These are phyloP conservation scores for Myiotriccus ornatus DNA, from an alignment of 2,797 vertebrate genomes.

Conservation along the genomic window DNA sequence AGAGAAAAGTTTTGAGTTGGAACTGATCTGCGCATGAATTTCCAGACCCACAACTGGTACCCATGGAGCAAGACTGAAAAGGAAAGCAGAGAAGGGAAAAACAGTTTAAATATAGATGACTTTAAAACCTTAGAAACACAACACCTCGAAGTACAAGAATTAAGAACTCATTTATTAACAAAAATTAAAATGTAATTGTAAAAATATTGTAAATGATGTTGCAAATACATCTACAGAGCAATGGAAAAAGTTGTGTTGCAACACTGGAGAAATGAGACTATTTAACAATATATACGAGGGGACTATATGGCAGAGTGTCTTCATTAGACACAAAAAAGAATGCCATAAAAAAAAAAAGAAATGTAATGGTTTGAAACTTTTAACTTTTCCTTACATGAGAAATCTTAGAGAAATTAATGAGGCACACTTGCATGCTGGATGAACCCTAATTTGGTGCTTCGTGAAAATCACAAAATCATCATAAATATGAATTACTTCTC, in stretches of 20 bases:
- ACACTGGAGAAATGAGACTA: not conserved
- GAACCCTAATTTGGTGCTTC: slow-evolving; percentile 9
- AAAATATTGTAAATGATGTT: not conserved
- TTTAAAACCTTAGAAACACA: not conserved
- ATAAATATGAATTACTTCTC: slow-evolving; percentile 54
- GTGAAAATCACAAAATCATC: slow-evolving; percentile 60
- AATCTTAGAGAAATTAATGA: slow-evolving; percentile 27
- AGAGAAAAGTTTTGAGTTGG: slow-evolving; percentile 93
- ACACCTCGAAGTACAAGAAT: not conserved
- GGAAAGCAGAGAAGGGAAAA: not conserved
- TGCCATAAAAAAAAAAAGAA: not conserved
- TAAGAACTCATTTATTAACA: not conserved
- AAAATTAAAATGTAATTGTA: not conserved
- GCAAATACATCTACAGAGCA: not conserved
- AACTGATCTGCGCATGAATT: slow-evolving; percentile 94
- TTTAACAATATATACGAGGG: not conserved
- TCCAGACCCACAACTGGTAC: slow-evolving; percentile 92
- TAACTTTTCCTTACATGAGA: not conserved
- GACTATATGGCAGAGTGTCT: not conserved
- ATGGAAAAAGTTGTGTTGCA: not conserved
- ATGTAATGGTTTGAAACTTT: not conserved
- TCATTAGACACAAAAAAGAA: not conserved
- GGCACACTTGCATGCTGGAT: not conserved
- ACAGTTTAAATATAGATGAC: not conserved
- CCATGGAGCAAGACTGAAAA: slow-evolving; percentile 79